Evolutionary conservation across 2,888 invertebrate species (phyloP), one percentile per base, ranked within the genome.

Genomic region (Apomyelois bistriatella): DNA sequence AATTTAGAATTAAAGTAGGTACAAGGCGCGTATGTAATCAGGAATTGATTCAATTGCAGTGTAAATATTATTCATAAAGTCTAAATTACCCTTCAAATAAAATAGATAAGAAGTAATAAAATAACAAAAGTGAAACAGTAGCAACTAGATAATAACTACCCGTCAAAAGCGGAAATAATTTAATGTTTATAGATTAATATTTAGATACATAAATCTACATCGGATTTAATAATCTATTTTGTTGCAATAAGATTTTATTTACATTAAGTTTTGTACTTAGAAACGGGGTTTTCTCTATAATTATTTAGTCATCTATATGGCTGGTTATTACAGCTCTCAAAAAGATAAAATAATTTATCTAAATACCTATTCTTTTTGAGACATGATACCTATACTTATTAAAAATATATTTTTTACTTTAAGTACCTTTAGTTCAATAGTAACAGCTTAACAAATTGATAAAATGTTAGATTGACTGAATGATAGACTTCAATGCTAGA

Each of bases 81-180:
- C 2, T 46, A 46, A 46, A 43, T 28, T 30, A n/a, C 10, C 46
- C 32, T 32, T 46, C 46, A 46, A 46, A 46, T 46, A 46, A 46
- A 46, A 46, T 46, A 35, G 46, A 32, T 46, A n/a, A 46, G 43
- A 46, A 46, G 46, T 16, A 10, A 46, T 46, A 46, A 46, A 46
- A 8, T 46, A 46, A 32, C 15, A 32, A 10, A 5, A 46, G 46
- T 32, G 16, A 46, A 32, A 43, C 46, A 46, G 46, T 32, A 46
- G 46, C 46, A 35, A 15, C n/a, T 15, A 9, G 13, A 13, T 35
- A 15, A 46, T 46, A 46, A 32, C 32, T 6, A 32, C 3, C 32
- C 16, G 46, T 15, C 32, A 15, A 28, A 32, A 4, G 10, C 15
- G 22, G 48, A 48, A 48, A 49, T 49, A 30, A 40, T 49, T 17